These are phyloP conservation scores for crab-eating macaque (Macaca fascicularis) DNA, from an alignment of 2,113 vertebrate genomes.

Conservation along the genomic window T2T-MFA8v1.1 NC_088380.1:31881001-31881500, in stretches of 20 bases:
- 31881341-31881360: constrained; percentile 65
- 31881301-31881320: background rate
- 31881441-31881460: constrained; percentile 94
- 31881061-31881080: background rate
- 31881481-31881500: constrained; percentile 99
- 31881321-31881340: constrained; percentile 55
- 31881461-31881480: constrained; percentile 97
- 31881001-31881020: background rate
- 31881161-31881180: background rate
- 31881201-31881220: background rate
- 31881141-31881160: background rate
- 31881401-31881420: constrained; percentile 93
- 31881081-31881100: background rate
- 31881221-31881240: background rate
- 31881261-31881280: constrained; percentile 7
- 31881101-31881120: background rate
- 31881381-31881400: constrained; percentile 69
- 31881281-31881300: constrained; percentile 18
- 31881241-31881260: constrained; percentile 34
- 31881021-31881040: background rate
- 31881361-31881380: constrained; percentile 35
- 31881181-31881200: background rate
- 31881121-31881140: background rate
- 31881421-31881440: constrained; percentile 96
- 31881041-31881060: background rate